Evolutionary conservation across 2,888 invertebrate species (phyloP), one percentile per base, ranked within the genome.

Genomic region (Calephelis perditalis): DNA sequence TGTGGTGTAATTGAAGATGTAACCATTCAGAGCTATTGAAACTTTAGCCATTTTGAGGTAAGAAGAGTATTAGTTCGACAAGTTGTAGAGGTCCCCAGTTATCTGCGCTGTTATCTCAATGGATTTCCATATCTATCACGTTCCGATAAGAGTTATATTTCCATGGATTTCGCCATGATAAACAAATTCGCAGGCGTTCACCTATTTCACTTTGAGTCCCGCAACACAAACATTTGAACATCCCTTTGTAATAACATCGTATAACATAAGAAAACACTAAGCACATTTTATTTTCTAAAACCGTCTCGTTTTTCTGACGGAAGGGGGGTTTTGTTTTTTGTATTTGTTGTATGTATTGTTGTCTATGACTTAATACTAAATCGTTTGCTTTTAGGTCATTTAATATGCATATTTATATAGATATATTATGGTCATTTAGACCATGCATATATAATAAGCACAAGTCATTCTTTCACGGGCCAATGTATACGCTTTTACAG

Each of bases 61-160:
- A 79, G 82, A 81, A 83, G 81, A 79, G 83, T 84, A 84, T 86
- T 86, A 86, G 85, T 85, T 84, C 81, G 82, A 84, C 84, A 84
- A 84, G 79, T 84, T 81, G 79, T 77, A 83, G 75, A 74, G 78
- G 79, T 82, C 80, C 80, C 77, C 73, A 79, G 80, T 79, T 79
- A 83, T 83, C 80, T 80, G 63, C 68, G 70, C 68, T 69, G 71
- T 75, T 78, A 71, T 43, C 57, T 57, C 57, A 57, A 49, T 54
- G 60, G 56, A 66, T 59, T 62, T 60, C 62, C 26, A 43, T 59
- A 60, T 63, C 45, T 63, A 58, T 60, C 55, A 10, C 49, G 49
- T 58, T 26, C 11, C 11, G 26, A n/a, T 60, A 57, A 49, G 60
- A 63, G 58, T 45, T 40, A 40, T n/a, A 59, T 60, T 63, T 36